Base-by-base conservation (phyloP, 2,113 vertebrate genomes). In the Rhinopomastus cyanomelas region DNA sequence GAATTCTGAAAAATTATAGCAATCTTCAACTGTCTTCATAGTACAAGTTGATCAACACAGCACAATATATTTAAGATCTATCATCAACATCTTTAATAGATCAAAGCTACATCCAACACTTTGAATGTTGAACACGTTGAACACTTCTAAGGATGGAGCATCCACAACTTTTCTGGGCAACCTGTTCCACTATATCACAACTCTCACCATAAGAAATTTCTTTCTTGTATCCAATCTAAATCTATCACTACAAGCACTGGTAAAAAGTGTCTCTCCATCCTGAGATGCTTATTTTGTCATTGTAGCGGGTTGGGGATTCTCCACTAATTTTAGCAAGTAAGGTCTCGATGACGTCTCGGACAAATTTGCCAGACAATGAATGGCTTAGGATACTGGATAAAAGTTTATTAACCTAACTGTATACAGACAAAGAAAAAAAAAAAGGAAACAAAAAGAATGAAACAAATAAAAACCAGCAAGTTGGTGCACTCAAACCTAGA, bases 41-140 rank as follows among this genome's bases (percentile, higher is more conserved):
- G 11, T 37, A 44, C 0, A 0, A 18, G 15, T 8, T 61, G 16
- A 72, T 25, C 16, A 69, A 16, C 5, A 19, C 0, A 0, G 26
- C 12, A 71, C 56, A 74, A 57, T 56, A 9, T 5, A 7, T 29
- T 59, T 44, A 59, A 42, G 5, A 78, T 3, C 6, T 5, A 29
- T 22, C 42, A 15, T 4, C 13, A 65, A n/a, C 4, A 25, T 19
- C 12, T 75, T 42, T n/a, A 18, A 21, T 61, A 18, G 27, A 32
- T 48, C 13, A 62, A 62, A 52, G 18, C 1, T 6, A 22, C 16
- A 8, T 48, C 25, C 16, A 81, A 9, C 11, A n/a, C n/a, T n/a
- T n/a, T n/a, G n/a, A n/a, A n/a, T n/a, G n/a, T n/a, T n/a, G n/a
- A n/a, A n/a, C n/a, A n/a, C n/a, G n/a, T n/a, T n/a, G n/a, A 57